Conservation (phyloP, 2,113 vertebrate genomes). For the Corapipo altera region DNA sequence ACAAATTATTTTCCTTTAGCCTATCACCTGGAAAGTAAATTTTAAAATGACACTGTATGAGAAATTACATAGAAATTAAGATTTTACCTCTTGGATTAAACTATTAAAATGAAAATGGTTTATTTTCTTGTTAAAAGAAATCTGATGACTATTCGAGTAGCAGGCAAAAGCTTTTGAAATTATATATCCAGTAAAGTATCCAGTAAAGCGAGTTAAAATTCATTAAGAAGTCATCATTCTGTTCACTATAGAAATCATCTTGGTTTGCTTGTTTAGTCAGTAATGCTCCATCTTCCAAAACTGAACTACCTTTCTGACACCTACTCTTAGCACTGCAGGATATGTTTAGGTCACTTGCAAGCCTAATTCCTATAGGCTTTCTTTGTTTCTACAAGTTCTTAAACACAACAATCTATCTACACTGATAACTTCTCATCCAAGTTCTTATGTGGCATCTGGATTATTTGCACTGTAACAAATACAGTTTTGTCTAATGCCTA, state of each 20-base stretch:
- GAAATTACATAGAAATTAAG: background rate
- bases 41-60: background rate
- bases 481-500: background rate
- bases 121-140: background rate
- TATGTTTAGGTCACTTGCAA: background rate
- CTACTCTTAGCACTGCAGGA: background rate
- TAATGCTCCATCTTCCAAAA: background rate
- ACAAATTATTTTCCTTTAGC: background rate
- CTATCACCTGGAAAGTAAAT: background rate
- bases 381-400: background rate
- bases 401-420: background rate
- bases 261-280: background rate
- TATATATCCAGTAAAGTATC: background rate
- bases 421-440: background rate
- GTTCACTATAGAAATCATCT: background rate
- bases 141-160: background rate
- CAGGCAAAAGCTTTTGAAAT: background rate
- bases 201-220: background rate
- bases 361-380: background rate
- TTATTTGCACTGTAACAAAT: background rate
- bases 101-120: background rate
- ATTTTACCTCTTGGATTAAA: background rate
- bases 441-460: background rate
- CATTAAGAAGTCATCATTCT: background rate
- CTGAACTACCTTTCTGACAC: background rate